phyloP scores from a whole-genome alignment of 92 coral and sea anemone genomes.

The Siderastrea radians region DNA sequence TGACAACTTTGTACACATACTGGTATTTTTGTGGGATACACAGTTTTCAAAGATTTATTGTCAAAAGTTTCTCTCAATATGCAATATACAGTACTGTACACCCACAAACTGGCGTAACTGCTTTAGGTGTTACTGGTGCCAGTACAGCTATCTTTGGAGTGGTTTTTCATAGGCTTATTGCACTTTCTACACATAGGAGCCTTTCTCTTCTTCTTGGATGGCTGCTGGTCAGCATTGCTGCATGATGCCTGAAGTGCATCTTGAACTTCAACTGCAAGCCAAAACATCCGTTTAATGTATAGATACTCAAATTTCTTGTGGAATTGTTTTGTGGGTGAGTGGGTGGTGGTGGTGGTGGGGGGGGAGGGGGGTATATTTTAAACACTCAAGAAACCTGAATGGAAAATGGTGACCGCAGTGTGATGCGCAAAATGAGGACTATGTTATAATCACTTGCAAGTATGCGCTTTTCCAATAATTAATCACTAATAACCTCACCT shows the following conservation, averaged over 20 bases:
- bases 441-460: slow-evolving; percentile 2
- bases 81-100: neutral
- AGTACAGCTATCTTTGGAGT: slow-evolving; percentile 42
- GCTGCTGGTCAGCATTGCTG: slow-evolving; percentile 34
- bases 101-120: slow-evolving; percentile 5
- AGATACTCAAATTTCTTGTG: neutral
- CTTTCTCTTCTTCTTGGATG: slow-evolving; percentile 59
- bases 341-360: neutral
- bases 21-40: neutral
- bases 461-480: neutral
- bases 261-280: slow-evolving; percentile 50
- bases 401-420: neutral
- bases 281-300: neutral
- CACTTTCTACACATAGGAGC: slow-evolving; percentile 52
- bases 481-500: slow-evolving; percentile 30
- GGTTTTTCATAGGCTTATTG: slow-evolving; percentile 45
- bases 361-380: neutral
- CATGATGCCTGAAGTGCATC: slow-evolving; percentile 41
- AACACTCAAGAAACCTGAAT: neutral
- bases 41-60: neutral
- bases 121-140: slow-evolving; percentile 25
- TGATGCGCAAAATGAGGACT: neutral
- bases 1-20: too few relatives aligned
- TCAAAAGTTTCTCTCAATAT: neutral
- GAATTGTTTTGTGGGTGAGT: neutral